A percentile compares a stretch with the other conserved stretches of the same genome.
These are phyloP conservation scores for Ennomos quercinarius DNA, from an alignment of 2,888 invertebrate species.

Conservation along the genomic window DNA sequence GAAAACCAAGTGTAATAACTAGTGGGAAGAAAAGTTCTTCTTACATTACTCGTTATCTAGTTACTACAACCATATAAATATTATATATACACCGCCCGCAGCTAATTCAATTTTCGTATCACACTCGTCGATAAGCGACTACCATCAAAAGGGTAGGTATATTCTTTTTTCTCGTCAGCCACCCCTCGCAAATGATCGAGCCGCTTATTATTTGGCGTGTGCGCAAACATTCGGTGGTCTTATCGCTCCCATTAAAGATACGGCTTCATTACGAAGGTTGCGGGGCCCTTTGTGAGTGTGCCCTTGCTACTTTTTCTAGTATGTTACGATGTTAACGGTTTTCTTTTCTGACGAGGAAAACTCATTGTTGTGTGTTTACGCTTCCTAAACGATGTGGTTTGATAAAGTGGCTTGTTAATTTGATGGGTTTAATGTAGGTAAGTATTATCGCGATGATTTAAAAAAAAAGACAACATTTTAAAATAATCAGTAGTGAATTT, in stretches of 20 bases:
- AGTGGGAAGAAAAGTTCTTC: too few species aligned
- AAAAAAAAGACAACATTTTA: too few species aligned
- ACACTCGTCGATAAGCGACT: slow-evolving; percentile 36
- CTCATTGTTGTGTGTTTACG: slow-evolving; percentile 50
- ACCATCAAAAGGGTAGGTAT: slow-evolving; percentile 25
- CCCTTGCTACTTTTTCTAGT: slow-evolving; percentile 47
- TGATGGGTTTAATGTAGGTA: neutral
- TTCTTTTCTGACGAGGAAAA: slow-evolving; percentile 34
- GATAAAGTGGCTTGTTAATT: neutral
- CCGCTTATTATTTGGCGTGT: slow-evolving; percentile 84
- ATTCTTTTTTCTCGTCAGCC: slow-evolving; percentile 64
- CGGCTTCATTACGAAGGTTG: slow-evolving; percentile 76
- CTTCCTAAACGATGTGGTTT: slow-evolving; percentile 21
- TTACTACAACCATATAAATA: too few species aligned
- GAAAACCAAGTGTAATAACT: too few species aligned
- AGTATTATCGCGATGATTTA: too few species aligned
- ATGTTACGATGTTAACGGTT: slow-evolving; percentile 15
- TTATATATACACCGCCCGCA: slow-evolving; percentile 2
- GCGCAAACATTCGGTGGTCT: slow-evolving; percentile 83
- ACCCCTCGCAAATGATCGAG: slow-evolving; percentile 79
- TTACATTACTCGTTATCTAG: too few species aligned
- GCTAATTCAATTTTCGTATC: slow-evolving; percentile 33
- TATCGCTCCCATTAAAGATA: slow-evolving; percentile 83
- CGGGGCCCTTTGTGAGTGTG: slow-evolving; percentile 40
- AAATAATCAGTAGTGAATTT: too few species aligned